Conservation (phyloP, 2,797 vertebrate genomes). For the Galaxias olidus region DNA sequence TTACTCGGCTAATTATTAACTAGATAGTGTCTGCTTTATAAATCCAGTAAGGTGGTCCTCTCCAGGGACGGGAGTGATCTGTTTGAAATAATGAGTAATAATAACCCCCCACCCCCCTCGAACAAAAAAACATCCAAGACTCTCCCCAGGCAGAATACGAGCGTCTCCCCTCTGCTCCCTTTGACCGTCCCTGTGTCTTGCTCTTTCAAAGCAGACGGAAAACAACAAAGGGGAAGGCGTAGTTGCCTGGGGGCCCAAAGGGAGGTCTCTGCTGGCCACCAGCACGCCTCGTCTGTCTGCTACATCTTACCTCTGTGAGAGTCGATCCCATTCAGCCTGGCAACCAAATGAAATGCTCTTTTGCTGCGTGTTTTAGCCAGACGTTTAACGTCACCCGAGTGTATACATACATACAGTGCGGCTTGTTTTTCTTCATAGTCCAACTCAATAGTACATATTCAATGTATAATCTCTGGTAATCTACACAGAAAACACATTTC, state of each 20-base stretch:
- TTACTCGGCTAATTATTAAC: conserved; percentile 44
- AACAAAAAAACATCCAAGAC: neutral
- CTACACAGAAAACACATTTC: neutral
- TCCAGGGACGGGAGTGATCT: conserved; percentile 17
- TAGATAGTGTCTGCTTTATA: conserved; percentile 36
- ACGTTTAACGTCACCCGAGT: too few species aligned
- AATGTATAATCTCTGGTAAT: too few species aligned
- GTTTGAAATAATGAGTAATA: conserved; percentile 40
- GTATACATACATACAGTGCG: too few species aligned
- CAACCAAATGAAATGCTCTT: too few species aligned
- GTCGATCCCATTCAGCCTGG: too few species aligned
- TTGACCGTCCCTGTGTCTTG: conserved; percentile 12
- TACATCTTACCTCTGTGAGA: neutral
- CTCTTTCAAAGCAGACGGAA: conserved; percentile 35
- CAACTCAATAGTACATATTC: too few species aligned
- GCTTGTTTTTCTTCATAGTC: too few species aligned
- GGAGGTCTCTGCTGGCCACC: conserved; percentile 1
- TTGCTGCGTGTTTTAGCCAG: too few species aligned
- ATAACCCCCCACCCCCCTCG: conserved; percentile 13
- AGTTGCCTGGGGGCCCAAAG: conserved; percentile 28
- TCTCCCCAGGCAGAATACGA: conserved; percentile 14
- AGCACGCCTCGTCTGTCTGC: neutral
- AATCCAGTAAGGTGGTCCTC: conserved; percentile 50
- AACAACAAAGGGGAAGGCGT: conserved; percentile 49
- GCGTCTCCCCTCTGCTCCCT: conserved; percentile 4